Base-by-base conservation (phyloP, 2,797 vertebrate genomes). In the Anguilla obscura region DNA sequence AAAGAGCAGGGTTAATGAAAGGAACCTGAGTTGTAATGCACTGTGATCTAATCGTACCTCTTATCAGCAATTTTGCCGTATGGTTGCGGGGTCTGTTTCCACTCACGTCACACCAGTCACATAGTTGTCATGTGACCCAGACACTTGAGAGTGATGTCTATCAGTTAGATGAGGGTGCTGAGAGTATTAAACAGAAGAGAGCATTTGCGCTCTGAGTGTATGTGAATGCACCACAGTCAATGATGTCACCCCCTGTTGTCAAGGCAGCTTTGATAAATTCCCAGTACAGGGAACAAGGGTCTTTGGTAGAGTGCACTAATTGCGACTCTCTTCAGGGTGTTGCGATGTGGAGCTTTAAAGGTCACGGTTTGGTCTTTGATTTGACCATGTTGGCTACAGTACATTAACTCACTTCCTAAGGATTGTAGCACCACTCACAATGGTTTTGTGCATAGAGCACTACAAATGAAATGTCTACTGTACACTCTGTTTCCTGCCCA, bases 101-200 rank as follows among this genome's bases (percentile, higher is more conserved):
- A n/a, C 79, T 82, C 40, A 24, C 24, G 5, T 82, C 79, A 82
- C 33, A 21, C 6, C 10, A 3, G 69, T 71, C 36, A 5, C 40
- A 50, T 50, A n/a, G 79, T 45, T 80, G 79, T 50, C 79, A 82
- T 82, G 79, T 82, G 79, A 82, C 45, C 45, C 18, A 9, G 18
- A 48, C 8, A n/a, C 40, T 82, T 82, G 79, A 82, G 79, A n/a
- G 45, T 82, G 79, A 82, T 82, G 79, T 33, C 79, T 50, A 82
- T 82, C 45, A 45, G 79, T n/a, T 24, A 4, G 21, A 48, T n/a
- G 18, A 82, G 45, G 40, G n/a, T 82, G 18, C 79, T 50, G 79
- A 21, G 79, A 24, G 45, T 10, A 12, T n/a, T 82, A 48, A 12
- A 5, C 16, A n/a, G 79, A 18, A 5, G 40, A 82, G 40, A 10